A percentile compares a stretch with the other conserved stretches of the same genome.
These are phyloP conservation scores for Mechanitis mazaeus DNA, from an alignment of 2,888 invertebrate genomes.

Conservation along the genomic window DNA sequence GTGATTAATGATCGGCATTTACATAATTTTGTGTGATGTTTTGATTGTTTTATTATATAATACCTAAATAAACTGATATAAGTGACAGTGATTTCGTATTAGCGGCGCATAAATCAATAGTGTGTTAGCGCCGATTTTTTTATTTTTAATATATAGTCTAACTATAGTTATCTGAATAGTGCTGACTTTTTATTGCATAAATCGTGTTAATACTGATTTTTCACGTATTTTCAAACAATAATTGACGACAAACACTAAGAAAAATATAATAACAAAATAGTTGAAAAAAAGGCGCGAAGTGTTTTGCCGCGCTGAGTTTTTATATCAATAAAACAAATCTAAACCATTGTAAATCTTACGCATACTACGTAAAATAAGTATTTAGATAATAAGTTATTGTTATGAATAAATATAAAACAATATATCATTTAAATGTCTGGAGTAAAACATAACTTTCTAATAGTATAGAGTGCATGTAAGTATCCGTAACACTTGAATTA, in stretches of 20 bases:
- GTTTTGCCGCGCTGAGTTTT: conserved; percentile 41
- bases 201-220: conserved; percentile 7
- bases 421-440: conserved; percentile 39
- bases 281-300: conserved; percentile 70
- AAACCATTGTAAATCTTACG: conserved; percentile 5
- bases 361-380: conserved; percentile 4
- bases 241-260: conserved; percentile 14
- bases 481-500: conserved; percentile 45
- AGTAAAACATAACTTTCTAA: conserved; percentile 45
- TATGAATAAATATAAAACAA: conserved; percentile 35
- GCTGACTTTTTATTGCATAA: conserved; percentile 9
- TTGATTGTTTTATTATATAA: conserved; percentile 35
- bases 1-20: conserved; percentile 39
- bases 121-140: conserved; percentile 67
- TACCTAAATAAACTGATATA: conserved; percentile 40
- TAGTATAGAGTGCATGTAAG: conserved; percentile 64
- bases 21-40: conserved; percentile 40
- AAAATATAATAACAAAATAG: conserved; percentile 41
- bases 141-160: conserved; percentile 51
- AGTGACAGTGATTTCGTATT: conserved; percentile 41
- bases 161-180: conserved; percentile 41
- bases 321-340: conserved; percentile 35
- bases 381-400: conserved; percentile 22
- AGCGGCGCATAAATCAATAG: conserved; percentile 66
- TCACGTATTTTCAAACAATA: conserved; percentile 23